phyloP scores from a whole-genome alignment of 2,797 vertebrate genomes.

The Sebastolobus alascanus region DNA sequence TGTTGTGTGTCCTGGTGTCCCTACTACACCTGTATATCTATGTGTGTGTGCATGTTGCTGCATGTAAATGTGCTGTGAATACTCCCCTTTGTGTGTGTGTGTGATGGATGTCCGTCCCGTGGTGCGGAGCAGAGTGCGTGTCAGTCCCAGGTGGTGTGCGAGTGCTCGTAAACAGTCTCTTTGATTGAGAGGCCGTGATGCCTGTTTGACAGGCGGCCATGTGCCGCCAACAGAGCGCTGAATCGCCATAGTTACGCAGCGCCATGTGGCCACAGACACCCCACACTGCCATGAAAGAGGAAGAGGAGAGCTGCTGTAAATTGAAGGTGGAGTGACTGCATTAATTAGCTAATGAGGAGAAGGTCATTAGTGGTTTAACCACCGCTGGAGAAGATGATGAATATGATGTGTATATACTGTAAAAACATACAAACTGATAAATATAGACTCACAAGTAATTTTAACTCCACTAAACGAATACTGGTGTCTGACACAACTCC shows the following conservation, averaged over 20 bases:
- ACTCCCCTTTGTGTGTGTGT: slow-evolving; percentile 17
- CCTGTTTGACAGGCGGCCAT: slow-evolving; percentile 74
- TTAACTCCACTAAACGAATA: too few relatives aligned
- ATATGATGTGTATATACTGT: background rate
- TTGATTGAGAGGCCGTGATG: slow-evolving; percentile 75
- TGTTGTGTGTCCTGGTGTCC: slow-evolving; percentile 3
- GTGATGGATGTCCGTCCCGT: slow-evolving; percentile 57
- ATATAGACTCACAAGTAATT: background rate
- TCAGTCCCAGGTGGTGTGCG: slow-evolving; percentile 73
- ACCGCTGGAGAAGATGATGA: background rate
- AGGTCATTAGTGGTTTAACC: slow-evolving; percentile 15
- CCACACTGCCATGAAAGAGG: slow-evolving; percentile 6
- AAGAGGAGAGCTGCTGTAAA: slow-evolving; percentile 16
- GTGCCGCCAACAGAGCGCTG: slow-evolving; percentile 61
- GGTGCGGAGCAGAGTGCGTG: slow-evolving; percentile 56
- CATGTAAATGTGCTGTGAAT: background rate
- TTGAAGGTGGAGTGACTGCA: slow-evolving; percentile 11
- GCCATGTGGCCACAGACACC: slow-evolving; percentile 38
- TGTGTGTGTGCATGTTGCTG: background rate
- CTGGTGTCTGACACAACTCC: too few relatives aligned
- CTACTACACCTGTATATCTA: background rate
- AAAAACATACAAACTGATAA: background rate
- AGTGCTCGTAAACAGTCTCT: slow-evolving; percentile 63
- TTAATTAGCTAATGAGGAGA: slow-evolving; percentile 49
- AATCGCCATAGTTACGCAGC: slow-evolving; percentile 65